Evolutionary conservation across 1,140 invertebrate species (phyloP).

Genomic region (Drosophila sproati): DNA sequence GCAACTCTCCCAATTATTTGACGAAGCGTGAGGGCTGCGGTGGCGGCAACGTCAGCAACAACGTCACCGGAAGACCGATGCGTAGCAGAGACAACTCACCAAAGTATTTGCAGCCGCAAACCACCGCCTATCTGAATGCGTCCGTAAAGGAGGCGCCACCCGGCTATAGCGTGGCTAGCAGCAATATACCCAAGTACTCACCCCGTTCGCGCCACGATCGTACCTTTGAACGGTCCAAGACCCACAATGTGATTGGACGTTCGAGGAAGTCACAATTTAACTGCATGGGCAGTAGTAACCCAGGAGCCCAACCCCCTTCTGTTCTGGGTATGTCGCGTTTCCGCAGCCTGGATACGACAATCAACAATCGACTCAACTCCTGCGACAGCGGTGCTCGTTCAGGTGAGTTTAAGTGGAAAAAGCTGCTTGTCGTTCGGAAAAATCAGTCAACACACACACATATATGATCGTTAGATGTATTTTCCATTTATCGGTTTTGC

Average conservation of each 20-base stretch:
- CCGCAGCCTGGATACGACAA: conserved; percentile 78
- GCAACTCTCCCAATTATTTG: conserved; percentile 81
- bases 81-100: conserved; percentile 79
- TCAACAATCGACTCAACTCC: conserved; percentile 80
- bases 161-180: conserved; percentile 59
- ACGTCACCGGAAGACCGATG: conserved; percentile 63
- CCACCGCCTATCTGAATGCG: conserved; percentile 77
- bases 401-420: conserved; percentile 55
- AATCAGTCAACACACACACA: too few species aligned
- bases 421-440: too few species aligned
- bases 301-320: conserved; percentile 2
- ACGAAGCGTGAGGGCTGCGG: conserved; percentile 73
- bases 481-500: too few species aligned
- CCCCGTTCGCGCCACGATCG: conserved; percentile 65
- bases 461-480: too few species aligned
- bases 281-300: conserved; percentile 51
- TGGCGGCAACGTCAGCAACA: conserved; percentile 29
- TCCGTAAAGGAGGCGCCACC: conserved; percentile 80
- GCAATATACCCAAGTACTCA: conserved; percentile 59
- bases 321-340: conserved; percentile 71
- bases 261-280: conserved; percentile 79
- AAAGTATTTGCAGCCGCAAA: conserved; percentile 73
- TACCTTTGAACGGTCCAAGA: conserved; percentile 75
- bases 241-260: conserved; percentile 65
- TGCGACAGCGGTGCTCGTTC: conserved; percentile 84